Conservation (phyloP, 1,140 invertebrate species). For the Apis cerana region DNA sequence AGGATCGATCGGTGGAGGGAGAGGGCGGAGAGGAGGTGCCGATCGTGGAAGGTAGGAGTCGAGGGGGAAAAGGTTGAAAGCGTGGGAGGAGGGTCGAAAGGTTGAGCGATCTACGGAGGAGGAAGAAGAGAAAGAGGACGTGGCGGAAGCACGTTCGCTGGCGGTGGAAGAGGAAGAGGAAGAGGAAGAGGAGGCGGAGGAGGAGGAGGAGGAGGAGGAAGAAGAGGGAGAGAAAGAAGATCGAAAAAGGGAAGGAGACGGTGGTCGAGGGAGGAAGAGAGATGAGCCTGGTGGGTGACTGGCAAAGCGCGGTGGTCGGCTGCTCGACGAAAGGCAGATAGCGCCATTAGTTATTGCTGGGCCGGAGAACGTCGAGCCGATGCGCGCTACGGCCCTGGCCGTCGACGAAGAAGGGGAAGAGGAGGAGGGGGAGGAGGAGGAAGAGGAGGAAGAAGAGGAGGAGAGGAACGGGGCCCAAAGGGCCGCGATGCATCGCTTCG, state of each 20-base stretch:
- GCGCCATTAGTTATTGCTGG: constrained; percentile 62
- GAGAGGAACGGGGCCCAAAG: constrained; percentile 18
- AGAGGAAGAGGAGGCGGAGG: neutral
- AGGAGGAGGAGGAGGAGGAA: neutral
- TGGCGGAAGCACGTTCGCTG: constrained; percentile 44
- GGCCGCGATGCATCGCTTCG: constrained; percentile 50
- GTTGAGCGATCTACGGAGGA: constrained; percentile 55
- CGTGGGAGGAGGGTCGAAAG: constrained; percentile 53
- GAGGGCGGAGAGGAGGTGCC: constrained; percentile 25
- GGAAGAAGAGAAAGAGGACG: constrained; percentile 53
- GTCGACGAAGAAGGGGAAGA: constrained; percentile 55
- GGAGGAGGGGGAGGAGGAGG: constrained; percentile 41
- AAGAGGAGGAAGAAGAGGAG: neutral
- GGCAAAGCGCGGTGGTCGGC: constrained; percentile 66
- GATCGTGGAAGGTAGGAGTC: constrained; percentile 40
- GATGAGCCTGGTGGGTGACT: constrained; percentile 59
- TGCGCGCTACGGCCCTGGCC: constrained; percentile 59
- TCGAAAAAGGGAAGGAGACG: constrained; percentile 10
- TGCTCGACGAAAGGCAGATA: constrained; percentile 65
- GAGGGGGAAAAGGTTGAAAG: constrained; percentile 27
- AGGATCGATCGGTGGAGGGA: constrained; percentile 38
- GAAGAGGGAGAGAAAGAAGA: constrained; percentile 9
- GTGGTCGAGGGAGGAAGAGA: constrained; percentile 41
- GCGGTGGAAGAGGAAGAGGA: constrained; percentile 10
- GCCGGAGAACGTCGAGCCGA: constrained; percentile 48